A percentile compares a stretch with the other conserved stretches of the same genome.
phyloP scores from a whole-genome alignment of 2,113 vertebrate genomes.

The Myanophis thanlyinensis region DNA sequence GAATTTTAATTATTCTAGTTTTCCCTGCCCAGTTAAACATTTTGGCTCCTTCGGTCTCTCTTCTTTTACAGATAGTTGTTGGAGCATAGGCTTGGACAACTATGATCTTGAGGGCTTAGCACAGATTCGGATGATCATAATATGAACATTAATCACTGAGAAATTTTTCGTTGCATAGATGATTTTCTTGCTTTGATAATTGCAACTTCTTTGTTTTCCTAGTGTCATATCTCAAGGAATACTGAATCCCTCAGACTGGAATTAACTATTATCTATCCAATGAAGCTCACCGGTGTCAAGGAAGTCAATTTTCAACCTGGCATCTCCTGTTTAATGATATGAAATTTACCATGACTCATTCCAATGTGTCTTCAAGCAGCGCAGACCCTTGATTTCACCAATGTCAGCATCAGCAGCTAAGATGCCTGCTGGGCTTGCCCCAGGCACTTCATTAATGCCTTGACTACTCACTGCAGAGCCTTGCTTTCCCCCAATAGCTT shows the following conservation, averaged over 20 bases:
- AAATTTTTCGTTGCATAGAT: background rate
- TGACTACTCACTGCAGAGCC: background rate
- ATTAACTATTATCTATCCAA: background rate
- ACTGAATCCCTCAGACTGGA: background rate
- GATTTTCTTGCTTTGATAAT: background rate
- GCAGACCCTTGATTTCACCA: background rate
- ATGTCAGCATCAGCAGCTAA: background rate
- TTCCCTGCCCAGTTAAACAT: background rate
- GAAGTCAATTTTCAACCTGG: background rate
- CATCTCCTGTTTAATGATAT: background rate
- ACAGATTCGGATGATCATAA: background rate
- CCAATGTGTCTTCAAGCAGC: background rate
- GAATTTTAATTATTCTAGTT: background rate
- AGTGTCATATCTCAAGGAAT: background rate
- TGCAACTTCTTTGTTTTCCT: background rate
- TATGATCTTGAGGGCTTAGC: background rate
- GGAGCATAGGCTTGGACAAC: background rate
- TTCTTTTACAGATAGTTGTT: background rate
- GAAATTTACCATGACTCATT: background rate
- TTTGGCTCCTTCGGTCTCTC: background rate
- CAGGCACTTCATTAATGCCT: background rate
- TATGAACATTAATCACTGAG: background rate
- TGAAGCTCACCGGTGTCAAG: background rate
- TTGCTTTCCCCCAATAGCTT: background rate
- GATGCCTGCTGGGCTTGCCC: background rate